Conservation (phyloP, 2,888 invertebrate species). For the Elmis aenea region DNA sequence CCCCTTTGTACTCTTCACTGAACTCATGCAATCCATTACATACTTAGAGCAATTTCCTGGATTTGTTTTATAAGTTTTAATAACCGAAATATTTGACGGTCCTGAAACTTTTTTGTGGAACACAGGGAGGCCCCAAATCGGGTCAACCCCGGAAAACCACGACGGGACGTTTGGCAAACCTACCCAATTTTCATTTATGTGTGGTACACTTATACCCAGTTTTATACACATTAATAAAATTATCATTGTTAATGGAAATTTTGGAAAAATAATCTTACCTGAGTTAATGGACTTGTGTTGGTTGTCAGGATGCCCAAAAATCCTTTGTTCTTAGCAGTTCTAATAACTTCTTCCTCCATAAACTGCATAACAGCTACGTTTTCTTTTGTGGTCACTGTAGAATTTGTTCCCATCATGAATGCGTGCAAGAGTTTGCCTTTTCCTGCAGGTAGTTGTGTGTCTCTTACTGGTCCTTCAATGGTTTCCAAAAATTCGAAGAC, state of each 20-base stretch:
- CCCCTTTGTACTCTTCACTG: no score
- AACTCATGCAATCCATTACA: no score
- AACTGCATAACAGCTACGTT: slow-evolving; percentile 75
- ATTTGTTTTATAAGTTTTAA: no score
- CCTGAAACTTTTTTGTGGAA: no score
- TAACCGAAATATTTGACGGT: no score
- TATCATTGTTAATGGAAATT: slow-evolving; percentile 7
- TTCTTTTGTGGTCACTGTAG: slow-evolving; percentile 60
- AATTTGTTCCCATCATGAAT: slow-evolving; percentile 82
- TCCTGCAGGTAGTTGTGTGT: slow-evolving; percentile 57
- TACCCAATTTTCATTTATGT: no score
- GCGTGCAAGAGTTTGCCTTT: slow-evolving; percentile 71
- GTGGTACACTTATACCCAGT: not conserved
- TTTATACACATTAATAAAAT: not conserved
- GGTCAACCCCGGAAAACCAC: no score
- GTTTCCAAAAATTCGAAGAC: slow-evolving; percentile 76
- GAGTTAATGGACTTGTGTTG: slow-evolving; percentile 83
- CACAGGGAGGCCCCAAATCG: no score
- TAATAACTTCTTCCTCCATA: slow-evolving; percentile 71
- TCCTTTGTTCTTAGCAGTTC: slow-evolving; percentile 58
- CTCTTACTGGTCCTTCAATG: slow-evolving; percentile 68
- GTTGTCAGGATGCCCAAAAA: slow-evolving; percentile 79
- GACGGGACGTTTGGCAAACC: no score
- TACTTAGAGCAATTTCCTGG: no score
- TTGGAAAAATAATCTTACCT: slow-evolving; percentile 50